These are phyloP conservation scores for Tricholaema leucomelas DNA, from an alignment of 2,113 vertebrate species.

Conservation along the genomic window DNA sequence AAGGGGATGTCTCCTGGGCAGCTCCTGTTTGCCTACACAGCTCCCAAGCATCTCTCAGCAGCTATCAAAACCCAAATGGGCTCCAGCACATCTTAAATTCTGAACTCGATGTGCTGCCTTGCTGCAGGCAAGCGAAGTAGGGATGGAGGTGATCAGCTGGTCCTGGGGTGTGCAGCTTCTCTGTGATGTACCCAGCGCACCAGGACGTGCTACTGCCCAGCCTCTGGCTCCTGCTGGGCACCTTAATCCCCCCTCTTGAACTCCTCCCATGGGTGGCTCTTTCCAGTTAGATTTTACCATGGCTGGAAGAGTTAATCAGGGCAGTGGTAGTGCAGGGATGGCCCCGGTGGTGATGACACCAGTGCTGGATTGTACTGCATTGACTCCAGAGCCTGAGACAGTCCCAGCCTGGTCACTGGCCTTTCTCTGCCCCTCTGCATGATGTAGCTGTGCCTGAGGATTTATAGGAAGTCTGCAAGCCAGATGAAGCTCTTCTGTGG, in stretches of 20 bases:
- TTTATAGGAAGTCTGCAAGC: background rate
- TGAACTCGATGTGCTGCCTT: background rate
- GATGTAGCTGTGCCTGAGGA: background rate
- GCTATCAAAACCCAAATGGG: background rate
- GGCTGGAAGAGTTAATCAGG: background rate
- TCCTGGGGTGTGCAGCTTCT: background rate
- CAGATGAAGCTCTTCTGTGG: background rate
- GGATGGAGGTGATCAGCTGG: background rate
- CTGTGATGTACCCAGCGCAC: background rate
- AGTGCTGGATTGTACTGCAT: rapidly evolving
- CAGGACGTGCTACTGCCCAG: background rate
- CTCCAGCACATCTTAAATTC: background rate
- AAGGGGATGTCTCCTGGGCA: too few relatives aligned
- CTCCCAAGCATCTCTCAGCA: background rate
- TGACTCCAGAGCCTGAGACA: background rate
- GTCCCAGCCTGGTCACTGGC: background rate
- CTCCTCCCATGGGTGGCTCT: background rate
- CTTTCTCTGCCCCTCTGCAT: background rate
- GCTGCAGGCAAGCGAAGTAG: rapidly evolving
- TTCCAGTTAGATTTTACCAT: background rate
- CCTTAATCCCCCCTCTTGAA: slow-evolving; percentile 11
- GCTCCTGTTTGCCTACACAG: background rate
- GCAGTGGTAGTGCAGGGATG: background rate
- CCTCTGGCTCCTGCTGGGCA: background rate
- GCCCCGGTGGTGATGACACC: rapidly evolving